Percentiles rank a stretch among this genome's conserved stretches.
Evolutionary conservation across 2,797 vertebrate species (phyloP).

Genomic region (Adelosebastes latens): DNA sequence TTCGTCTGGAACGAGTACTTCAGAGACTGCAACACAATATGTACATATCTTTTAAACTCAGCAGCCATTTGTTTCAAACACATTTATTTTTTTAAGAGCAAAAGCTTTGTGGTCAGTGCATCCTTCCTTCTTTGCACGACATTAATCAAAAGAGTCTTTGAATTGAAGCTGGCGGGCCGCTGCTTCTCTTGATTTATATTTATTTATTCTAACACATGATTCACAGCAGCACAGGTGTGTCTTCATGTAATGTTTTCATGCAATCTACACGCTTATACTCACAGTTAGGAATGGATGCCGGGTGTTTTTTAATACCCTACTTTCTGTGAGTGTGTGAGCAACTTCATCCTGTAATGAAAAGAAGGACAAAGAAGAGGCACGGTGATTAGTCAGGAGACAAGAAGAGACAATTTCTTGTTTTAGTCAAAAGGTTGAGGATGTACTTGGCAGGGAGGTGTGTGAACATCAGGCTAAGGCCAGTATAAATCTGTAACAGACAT

Average conservation of each 20-base stretch:
- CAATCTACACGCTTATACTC: constrained; percentile 71
- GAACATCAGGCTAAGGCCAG: background rate
- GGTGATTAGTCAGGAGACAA: constrained; percentile 2
- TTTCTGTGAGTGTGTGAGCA: constrained; percentile 97
- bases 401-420: background rate
- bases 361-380: background rate
- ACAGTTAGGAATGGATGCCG: constrained; percentile 98
- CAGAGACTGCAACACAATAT: constrained; percentile 88
- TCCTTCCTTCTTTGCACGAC: background rate
- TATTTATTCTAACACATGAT: background rate
- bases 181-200: background rate
- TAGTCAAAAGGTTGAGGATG: background rate
- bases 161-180: background rate
- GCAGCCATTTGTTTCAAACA: background rate
- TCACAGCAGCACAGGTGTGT: background rate
- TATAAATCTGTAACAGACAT: background rate
- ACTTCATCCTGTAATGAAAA: constrained; percentile 91
- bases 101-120: background rate
- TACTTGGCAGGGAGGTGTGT: background rate
- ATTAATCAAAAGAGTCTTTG: background rate
- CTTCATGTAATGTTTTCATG: background rate
- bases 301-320: constrained; percentile 97
- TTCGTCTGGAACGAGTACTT: constrained; percentile 99
- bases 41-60: background rate
- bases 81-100: background rate